A percentile compares a stretch with the other conserved stretches of the same genome.
Conservation (phyloP, 1,140 invertebrate species). For the Hycleus cichorii region DNA sequence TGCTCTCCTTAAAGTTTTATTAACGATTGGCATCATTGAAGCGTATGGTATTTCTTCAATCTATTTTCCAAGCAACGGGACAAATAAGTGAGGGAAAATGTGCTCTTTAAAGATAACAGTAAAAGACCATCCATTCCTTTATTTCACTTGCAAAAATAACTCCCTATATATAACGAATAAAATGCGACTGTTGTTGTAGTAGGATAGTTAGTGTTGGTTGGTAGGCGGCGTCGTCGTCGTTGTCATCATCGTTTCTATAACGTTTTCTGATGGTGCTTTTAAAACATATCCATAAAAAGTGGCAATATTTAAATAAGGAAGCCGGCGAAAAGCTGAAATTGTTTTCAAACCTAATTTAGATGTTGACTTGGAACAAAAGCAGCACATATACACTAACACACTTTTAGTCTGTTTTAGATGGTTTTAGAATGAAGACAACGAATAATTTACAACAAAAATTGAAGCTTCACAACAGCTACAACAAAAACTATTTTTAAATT, state of each 20-base stretch:
- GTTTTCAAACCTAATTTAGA: constrained; percentile 27
- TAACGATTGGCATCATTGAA: constrained; percentile 18
- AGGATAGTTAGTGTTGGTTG: background rate
- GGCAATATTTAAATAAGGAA: constrained; percentile 23
- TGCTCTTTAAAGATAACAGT: constrained; percentile 27
- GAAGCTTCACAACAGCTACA: too few species aligned
- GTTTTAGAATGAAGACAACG: too few species aligned
- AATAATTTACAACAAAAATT: too few species aligned
- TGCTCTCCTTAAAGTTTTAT: constrained; percentile 13
- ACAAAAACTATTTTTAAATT: too few species aligned
- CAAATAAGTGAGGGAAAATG: constrained; percentile 28
- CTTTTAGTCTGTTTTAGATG: too few species aligned
- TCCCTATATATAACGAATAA: constrained; percentile 6
- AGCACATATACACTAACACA: background rate
- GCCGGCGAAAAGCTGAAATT: constrained; percentile 15
- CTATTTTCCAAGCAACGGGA: constrained; percentile 5
- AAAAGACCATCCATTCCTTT: constrained; percentile 26
- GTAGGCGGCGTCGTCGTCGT: background rate
- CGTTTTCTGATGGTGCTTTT: constrained; percentile 9
- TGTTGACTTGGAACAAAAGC: background rate
- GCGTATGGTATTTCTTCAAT: constrained; percentile 21
- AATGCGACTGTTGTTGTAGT: background rate
- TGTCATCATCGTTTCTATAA: too few species aligned
- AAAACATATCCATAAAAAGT: constrained; percentile 10
- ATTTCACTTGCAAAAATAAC: constrained; percentile 30